These are phyloP conservation scores for Parambassis ranga DNA, from an alignment of 2,797 vertebrate genomes.

Conservation along the genomic window DNA sequence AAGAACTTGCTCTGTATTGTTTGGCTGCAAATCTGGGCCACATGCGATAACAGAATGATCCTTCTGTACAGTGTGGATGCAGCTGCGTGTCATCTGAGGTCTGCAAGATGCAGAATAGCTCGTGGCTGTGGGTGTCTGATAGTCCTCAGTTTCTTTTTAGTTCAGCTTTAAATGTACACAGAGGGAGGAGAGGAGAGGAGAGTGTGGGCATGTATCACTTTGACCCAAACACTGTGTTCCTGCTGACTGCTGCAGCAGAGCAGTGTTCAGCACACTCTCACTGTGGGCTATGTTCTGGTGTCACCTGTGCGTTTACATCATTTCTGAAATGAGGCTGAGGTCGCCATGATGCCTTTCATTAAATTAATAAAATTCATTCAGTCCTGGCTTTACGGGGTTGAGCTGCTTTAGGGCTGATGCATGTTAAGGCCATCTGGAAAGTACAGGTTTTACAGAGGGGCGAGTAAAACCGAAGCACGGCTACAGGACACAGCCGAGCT, in stretches of 20 bases:
- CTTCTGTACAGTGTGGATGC: conserved; percentile 38
- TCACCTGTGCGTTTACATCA: conserved; percentile 35
- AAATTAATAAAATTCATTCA: conserved; percentile 17
- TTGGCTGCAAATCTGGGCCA: conserved; percentile 57
- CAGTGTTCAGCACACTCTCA: conserved; percentile 24
- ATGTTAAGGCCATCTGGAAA: conserved; percentile 57
- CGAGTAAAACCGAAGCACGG: conserved; percentile 55
- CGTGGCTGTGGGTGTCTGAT: conserved; percentile 49
- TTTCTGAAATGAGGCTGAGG: too few relatives aligned
- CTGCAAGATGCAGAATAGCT: conserved; percentile 52
- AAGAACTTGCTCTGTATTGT: conserved; percentile 51
- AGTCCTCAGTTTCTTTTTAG: conserved; percentile 36
- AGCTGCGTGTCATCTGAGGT: conserved; percentile 53
- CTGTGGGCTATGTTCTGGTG: conserved; percentile 31
- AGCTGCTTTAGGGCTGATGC: conserved; percentile 16
- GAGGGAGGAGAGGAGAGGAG: too few relatives aligned
- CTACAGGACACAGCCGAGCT: conserved; percentile 50
- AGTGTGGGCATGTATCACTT: conserved; percentile 50
- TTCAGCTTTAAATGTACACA: conserved; percentile 13
- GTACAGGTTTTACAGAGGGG: conserved; percentile 51
- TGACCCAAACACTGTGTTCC: conserved; percentile 54
- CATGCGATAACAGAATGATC: conserved; percentile 63
- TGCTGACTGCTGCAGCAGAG: conserved; percentile 43
- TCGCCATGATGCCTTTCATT: conserved; percentile 20
- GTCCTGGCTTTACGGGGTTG: conserved; percentile 23